Base-by-base conservation (phyloP, 2,888 invertebrate species). In the Leptopilina myrica region DNA sequence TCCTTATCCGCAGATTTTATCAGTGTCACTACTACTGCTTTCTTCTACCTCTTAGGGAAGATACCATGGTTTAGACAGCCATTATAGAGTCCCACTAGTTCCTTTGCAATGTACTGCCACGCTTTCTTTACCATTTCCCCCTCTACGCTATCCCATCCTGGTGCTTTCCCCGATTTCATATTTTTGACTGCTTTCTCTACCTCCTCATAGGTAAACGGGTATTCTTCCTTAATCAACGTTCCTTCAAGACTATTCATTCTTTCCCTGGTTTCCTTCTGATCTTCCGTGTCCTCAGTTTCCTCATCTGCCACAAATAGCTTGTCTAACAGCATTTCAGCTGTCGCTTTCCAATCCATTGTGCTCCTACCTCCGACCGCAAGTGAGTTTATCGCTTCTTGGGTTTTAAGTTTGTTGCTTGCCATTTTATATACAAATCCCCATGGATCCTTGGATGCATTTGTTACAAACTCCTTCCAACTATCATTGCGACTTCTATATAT, bases 41-140 rank as follows among this genome's bases (percentile, higher is more conserved):
- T 62, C n/a, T 83, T 83, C 83, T 79, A 80, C 8, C 15, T 12
- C 0, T 53, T 33, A 2, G 81, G 81, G 15, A 80, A 80, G 3
- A 69, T n/a, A 0, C 78, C 66, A 7, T n/a, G 59, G 5, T 64
- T 15, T 7, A 82, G 66, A 9, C 82, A 80, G 0, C n/a, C 33
- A 49, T 82, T 82, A 11, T 53, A 82, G 0, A 80, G 46, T 0
- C 2, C 14, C 0, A 20, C 15, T 40, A 15, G n/a, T 14, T 3
- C 33, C 9, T 66, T 7, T 8, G 65, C n/a, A 5, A 64, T 46
- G 6, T 49, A 0, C 11, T 40, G 12, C 9, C 46, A 49, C 40
- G 65, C 65, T 14, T 5, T 65, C 33, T 65, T 33, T 1, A 65
- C 5, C 12, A 65, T 33, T 0, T 15, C 0, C 1, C 20, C 15